Base-by-base conservation (phyloP, 2,113 vertebrate genomes). In the Malurus alboscapulatus region DNA sequence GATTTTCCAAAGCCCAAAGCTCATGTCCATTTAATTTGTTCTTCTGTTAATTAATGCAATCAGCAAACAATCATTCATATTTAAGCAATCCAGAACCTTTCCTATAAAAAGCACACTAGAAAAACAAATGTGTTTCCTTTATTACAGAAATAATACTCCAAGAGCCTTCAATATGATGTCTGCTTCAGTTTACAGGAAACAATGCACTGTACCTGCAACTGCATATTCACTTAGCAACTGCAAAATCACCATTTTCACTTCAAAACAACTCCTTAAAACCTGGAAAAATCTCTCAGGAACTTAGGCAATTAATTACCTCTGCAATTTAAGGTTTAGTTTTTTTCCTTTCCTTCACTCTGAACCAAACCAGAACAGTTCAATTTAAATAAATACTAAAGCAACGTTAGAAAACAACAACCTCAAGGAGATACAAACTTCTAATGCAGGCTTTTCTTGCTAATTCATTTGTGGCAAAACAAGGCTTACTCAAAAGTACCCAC, bases 181-280 rank as follows among this genome's bases (percentile, higher is more conserved):
- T 54, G 10, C 83, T 88, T 77, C 29, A 10, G 6, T 54, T 85
- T 65, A 50, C 5, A 72, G 30, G 32, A 38, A 78, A 61, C 81
- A 75, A 10, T 22, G 21, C 40, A 45, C 24, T 29, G 27, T 51
- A 51, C 30, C 42, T 69, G 12, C 40, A 88, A 87, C 38, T 58
- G 38, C 24, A 86, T 67, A 81, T 59, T 86, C 44, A 54, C 9
- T 69, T 57, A 38, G 47, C 38, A 78, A 63, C 59, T 88, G 88
- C 72, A 90, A 84, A 90, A 88, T n/a, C 17, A 90, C 21, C 26
- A 55, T n/a, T 94, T 84, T 88, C 17, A 55, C 22, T 74, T 92
- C 32, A 63, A 61, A 94, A 67, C 10, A 44, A 27, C 51, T 88
- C 77, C 25, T 51, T 55, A 67, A 73, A 92, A 77, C 29, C 44